Evolutionary conservation across 2,888 invertebrate species (phyloP), one percentile per base, ranked within the genome.

Genomic region (Listrodromus nycthemerus): DNA sequence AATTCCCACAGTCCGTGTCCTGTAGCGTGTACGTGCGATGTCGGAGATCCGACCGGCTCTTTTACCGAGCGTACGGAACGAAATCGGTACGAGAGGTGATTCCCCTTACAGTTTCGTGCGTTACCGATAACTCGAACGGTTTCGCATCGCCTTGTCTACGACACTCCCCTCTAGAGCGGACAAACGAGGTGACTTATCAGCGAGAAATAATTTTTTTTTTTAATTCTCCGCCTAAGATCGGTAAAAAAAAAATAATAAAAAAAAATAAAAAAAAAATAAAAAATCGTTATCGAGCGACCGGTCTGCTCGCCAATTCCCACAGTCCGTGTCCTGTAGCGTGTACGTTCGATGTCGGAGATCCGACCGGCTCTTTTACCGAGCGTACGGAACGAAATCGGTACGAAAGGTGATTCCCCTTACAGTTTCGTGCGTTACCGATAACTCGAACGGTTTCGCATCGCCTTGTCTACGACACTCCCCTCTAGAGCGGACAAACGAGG

Each of bases 261-360:
- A n/a, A n/a, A n/a, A n/a, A n/a, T n/a, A n/a, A n/a, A n/a, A n/a
- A n/a, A n/a, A n/a, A n/a, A n/a, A n/a, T n/a, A n/a, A n/a, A n/a
- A 80, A 30, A 41, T 33, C 66, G 52, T 50, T 81, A 84, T 80
- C 80, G 74, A 27, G 41, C 58, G 74, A 81, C 74, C 80, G 37
- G 45, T 67, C 27, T 66, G 21, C 19, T 37, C 21, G 45, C 52
- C 33, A 48, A 33, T 37, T 74, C 63, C n/a, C n/a, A n/a, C n/a
- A n/a, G n/a, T n/a, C n/a, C n/a, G n/a, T 61, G 37, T 55, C 13
- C 58, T n/a, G 55, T 30, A 13, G 27, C 65, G 52, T n/a, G n/a
- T n/a, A n/a, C n/a, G n/a, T n/a, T n/a, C n/a, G n/a, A n/a, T n/a
- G n/a, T n/a, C n/a, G n/a, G n/a, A n/a, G n/a, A n/a, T n/a, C n/a